Evolutionary conservation across 2,888 invertebrate species (phyloP).

Genomic region (Cephus nigrinus): DNA sequence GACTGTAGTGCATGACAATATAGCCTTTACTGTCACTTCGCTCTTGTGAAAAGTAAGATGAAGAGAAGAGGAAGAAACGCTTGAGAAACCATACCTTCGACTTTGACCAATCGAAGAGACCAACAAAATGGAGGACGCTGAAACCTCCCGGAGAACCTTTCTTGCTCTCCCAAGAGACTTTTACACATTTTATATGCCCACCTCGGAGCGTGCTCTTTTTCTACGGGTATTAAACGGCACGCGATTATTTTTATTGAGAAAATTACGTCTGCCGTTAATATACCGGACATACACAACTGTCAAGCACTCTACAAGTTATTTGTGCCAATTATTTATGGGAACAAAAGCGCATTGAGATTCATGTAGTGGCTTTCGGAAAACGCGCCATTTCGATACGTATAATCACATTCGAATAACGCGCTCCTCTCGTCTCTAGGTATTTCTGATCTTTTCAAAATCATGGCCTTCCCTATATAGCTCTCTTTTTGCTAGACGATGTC

Average conservation of each 20-base stretch:
- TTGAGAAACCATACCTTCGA: not conserved
- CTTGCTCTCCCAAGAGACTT: not conserved
- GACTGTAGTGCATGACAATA: constrained; percentile 62
- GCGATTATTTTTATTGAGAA: not conserved
- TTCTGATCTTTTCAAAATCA: not conserved
- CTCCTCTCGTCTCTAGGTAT: not conserved
- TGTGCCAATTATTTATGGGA: not conserved
- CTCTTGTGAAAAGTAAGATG: not conserved
- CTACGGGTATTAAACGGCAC: not conserved
- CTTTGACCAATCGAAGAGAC: not conserved
- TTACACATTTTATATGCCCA: not conserved
- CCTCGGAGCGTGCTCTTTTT: not conserved
- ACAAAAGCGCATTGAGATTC: not conserved
- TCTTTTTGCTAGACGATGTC: not conserved
- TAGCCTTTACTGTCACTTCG: constrained; percentile 25
- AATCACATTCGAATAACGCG: not conserved
- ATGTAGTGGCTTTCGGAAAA: not conserved
- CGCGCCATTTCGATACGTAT: not conserved
- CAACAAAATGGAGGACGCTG: not conserved
- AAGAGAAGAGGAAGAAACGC: not conserved
- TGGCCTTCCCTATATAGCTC: not conserved
- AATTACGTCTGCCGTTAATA: not conserved
- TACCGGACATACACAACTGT: not conserved
- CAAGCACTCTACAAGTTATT: not conserved
- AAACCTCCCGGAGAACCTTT: not conserved